These are phyloP conservation scores for Hippotragus niger DNA, from an alignment of 2,113 vertebrate genomes.

Conservation along the genomic window DNA sequence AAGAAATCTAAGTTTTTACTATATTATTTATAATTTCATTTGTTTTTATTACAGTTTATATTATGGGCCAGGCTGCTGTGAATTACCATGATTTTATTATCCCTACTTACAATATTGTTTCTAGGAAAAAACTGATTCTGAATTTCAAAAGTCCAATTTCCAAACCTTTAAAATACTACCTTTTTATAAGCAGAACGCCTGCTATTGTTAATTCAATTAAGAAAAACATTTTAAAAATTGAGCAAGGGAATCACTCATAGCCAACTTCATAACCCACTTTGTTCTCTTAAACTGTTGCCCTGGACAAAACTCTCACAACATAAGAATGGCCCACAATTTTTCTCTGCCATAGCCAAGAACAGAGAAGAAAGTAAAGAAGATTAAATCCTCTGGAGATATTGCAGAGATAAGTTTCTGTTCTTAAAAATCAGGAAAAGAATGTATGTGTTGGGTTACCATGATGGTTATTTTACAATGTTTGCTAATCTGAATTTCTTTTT, in stretches of 20 bases:
- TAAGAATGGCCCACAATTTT: neutral
- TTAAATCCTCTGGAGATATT: neutral
- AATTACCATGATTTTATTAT: neutral
- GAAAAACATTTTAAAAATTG: neutral
- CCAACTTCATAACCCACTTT: neutral
- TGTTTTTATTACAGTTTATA: conserved; percentile 9
- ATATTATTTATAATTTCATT: neutral
- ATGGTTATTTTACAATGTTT: neutral
- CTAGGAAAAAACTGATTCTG: neutral
- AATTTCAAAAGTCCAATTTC: conserved; percentile 23
- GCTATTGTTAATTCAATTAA: neutral
- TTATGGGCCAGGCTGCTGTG: neutral
- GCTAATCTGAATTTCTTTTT: neutral
- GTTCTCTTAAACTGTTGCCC: neutral
- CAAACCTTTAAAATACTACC: neutral
- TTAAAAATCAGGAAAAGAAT: conserved; percentile 6
- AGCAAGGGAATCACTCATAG: neutral
- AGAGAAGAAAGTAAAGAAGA: neutral
- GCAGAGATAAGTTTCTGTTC: neutral
- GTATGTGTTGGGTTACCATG: neutral
- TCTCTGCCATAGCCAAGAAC: neutral
- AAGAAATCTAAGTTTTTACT: neutral
- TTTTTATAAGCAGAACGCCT: neutral
- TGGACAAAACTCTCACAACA: neutral
- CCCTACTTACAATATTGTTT: neutral